Percentiles rank a stretch among this genome's conserved stretches.
phyloP scores from a whole-genome alignment of 1,140 invertebrate species.

The Dryas iulia region DNA sequence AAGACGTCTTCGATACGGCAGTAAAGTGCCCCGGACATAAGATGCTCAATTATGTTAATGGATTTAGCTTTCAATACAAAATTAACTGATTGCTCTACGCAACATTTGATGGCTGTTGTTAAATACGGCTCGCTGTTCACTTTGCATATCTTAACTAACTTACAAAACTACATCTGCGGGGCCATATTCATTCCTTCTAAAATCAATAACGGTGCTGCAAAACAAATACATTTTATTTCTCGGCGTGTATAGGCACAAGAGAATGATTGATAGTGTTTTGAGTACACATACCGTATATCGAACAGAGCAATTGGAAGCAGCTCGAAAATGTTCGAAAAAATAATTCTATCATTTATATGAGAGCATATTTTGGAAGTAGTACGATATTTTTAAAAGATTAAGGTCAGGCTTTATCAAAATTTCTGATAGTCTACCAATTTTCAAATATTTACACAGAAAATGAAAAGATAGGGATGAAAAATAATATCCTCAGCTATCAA shows the following conservation, averaged over 20 bases:
- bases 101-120: not conserved
- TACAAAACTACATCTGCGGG: constrained; percentile 3
- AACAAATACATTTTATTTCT: constrained; percentile 76
- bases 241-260: constrained; percentile 58
- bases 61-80: constrained; percentile 34
- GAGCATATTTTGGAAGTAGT: constrained; percentile 30
- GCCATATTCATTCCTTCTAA: constrained; percentile 58
- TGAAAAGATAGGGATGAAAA: constrained; percentile 52
- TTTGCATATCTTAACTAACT: not conserved
- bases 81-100: constrained; percentile 12
- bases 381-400: not conserved
- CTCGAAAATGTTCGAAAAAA: constrained; percentile 36
- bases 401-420: not conserved
- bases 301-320: constrained; percentile 52
- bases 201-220: constrained; percentile 72
- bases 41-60: constrained; percentile 75
- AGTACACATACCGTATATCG: constrained; percentile 69
- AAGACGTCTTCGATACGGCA: constrained; percentile 64
- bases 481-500: constrained; percentile 49
- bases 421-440: constrained; percentile 6
- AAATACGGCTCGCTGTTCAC: not conserved
- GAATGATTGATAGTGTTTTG: constrained; percentile 77
- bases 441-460: constrained; percentile 36
- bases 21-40: constrained; percentile 65
- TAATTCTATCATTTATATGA: constrained; percentile 30